These are phyloP conservation scores for Cricetomys ansorgei DNA, from an alignment of 2,113 vertebrate species.

Conservation along the genomic window DNA sequence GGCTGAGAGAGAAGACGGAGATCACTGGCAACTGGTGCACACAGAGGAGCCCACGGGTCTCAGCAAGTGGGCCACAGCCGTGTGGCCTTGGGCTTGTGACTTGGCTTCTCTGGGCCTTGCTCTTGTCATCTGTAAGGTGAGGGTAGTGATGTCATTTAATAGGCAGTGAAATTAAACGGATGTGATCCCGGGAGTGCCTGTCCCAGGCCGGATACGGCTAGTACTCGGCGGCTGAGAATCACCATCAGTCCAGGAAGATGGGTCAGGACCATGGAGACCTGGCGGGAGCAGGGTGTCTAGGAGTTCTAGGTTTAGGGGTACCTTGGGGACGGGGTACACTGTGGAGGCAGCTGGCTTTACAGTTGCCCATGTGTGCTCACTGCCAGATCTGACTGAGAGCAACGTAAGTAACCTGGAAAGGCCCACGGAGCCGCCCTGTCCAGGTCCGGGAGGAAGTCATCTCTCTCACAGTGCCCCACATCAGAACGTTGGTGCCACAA, in stretches of 20 bases:
- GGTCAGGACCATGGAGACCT: not conserved
- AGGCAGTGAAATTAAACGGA: not conserved
- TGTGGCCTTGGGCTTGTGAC: not conserved
- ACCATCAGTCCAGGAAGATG: not conserved
- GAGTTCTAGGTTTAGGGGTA: not conserved
- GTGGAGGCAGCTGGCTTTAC: not conserved
- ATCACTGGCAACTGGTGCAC: not conserved
- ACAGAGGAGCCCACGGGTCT: too few relatives aligned
- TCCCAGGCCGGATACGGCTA: fast-evolving
- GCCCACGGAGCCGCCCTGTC: not conserved
- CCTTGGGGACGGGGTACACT: too few relatives aligned
- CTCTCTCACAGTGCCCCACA: fast-evolving
- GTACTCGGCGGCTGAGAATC: not conserved
- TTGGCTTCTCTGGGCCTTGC: not conserved
- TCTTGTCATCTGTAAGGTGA: not conserved
- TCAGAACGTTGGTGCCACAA: not conserved
- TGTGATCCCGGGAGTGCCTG: too few relatives aligned
- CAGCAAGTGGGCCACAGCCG: not conserved
- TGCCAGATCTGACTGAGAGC: not conserved
- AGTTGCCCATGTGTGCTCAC: fast-evolving
- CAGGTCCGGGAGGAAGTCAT: not conserved
- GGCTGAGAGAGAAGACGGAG: not conserved
- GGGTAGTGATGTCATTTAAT: not conserved
- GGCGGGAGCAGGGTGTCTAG: not conserved
- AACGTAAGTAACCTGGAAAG: not conserved